Evolutionary conservation across 2,797 vertebrate species (phyloP), one percentile per base, ranked within the genome.

Genomic region (Enteromius viviparus): DNA sequence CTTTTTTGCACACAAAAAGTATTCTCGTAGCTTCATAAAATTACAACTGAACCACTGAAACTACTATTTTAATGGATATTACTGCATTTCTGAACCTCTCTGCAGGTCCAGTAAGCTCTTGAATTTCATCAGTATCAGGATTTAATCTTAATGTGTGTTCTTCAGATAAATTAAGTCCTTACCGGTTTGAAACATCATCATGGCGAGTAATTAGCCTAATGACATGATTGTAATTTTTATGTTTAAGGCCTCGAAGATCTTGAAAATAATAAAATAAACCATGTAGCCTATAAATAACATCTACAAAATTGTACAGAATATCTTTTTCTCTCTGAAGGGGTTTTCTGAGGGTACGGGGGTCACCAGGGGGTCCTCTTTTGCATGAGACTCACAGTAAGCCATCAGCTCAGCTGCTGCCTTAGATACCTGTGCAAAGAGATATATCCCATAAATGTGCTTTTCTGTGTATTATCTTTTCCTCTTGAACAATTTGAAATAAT

Each of bases 331-430:
- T 78, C 94, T 86, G 69, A 95, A 95, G 0, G 95, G 94, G 85
- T 95, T 95, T 87, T 95, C 94, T 1, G 94, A 92, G 19, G 94
- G 89, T 0, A 93, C 72, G 0, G 94, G 91, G 3, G 91, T 89
- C 86, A 95, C 90, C 89, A 97, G 91, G 0, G 96, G 96, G 88
- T 97, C 96, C 14, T 97, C 96, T 90, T 97, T 97, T 78, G 95
- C 95, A 0, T 96, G 95, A 19, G 92, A 82, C 88, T 97, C 96
- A 87, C 96, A 97, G 92, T 94, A 96, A 21, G 95, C 92, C 94
- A 97, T 92, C 84, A 97, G 90, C 4, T 97, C 96, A 0, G 96
- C 96, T 0, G 96, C 96, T 6, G 96, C 96, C 91, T 96, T 97
- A n/a, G 96, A 97, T 75, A 97, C 93, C 96, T 97, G 92, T 19